These are phyloP conservation scores for Sigmodon hispidus DNA, from an alignment of 2,113 vertebrate species.

Conservation along the genomic window DNA sequence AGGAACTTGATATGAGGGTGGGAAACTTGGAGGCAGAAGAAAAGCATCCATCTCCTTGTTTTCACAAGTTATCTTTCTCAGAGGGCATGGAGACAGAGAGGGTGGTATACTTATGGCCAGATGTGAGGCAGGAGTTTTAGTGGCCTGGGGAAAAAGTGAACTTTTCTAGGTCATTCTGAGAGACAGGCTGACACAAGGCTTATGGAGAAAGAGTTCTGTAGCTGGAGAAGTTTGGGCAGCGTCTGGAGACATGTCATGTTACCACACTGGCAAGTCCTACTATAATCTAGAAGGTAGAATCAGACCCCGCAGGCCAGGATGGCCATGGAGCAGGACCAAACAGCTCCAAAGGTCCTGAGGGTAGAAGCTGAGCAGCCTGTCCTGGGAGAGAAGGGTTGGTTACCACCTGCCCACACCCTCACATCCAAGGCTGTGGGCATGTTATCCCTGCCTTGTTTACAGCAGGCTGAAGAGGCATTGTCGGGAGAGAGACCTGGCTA, in stretches of 20 bases:
- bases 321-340: fast-evolving
- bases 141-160: background rate
- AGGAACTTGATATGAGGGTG: background rate
- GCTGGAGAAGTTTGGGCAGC: background rate
- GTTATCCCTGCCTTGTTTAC: background rate
- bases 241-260: background rate
- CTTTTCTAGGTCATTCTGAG: background rate
- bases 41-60: background rate
- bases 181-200: background rate
- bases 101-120: fast-evolving
- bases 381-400: too few species aligned
- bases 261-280: background rate
- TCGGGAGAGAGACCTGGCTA: background rate
- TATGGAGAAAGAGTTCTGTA: background rate
- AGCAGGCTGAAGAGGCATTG: fast-evolving
- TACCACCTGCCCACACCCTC: background rate
- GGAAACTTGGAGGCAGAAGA: background rate
- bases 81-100: background rate
- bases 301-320: background rate
- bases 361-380: too few species aligned
- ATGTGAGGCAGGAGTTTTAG: background rate
- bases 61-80: background rate
- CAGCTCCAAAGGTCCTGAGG: too few species aligned
- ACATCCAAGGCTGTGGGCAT: background rate
- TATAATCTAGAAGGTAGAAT: background rate